Percentiles rank a stretch among this genome's conserved stretches.
These are phyloP conservation scores for Xerus rutilus DNA, from an alignment of 2,797 vertebrate species.

Conservation along the genomic window DNA sequence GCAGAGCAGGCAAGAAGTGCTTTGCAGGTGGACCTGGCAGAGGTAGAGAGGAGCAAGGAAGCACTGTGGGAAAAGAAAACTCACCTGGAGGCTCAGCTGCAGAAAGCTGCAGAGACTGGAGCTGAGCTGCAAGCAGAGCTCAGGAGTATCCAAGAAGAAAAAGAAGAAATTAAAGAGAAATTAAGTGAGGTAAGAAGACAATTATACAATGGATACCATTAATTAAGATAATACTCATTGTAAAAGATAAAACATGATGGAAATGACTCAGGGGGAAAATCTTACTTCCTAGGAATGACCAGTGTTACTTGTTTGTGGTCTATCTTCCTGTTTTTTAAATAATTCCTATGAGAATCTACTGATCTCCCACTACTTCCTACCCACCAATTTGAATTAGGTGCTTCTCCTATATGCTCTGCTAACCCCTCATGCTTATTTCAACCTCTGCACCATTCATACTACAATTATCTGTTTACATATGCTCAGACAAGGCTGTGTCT, in stretches of 20 bases:
- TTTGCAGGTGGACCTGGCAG: conserved; percentile 86
- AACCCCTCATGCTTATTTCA: background rate
- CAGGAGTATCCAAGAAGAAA: conserved; percentile 86
- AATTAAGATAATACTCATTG: background rate
- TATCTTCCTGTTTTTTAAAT: background rate
- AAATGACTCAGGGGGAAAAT: background rate
- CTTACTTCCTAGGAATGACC: conserved; percentile 22
- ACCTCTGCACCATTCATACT: background rate
- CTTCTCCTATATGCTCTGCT: background rate
- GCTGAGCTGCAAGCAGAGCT: conserved; percentile 86
- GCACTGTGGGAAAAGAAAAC: conserved; percentile 86
- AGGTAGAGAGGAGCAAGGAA: conserved; percentile 77
- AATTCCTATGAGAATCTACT: background rate
- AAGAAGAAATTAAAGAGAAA: conserved; percentile 82
- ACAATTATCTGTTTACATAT: background rate
- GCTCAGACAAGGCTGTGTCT: conserved; percentile 7
- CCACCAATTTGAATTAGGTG: background rate
- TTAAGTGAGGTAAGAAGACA: conserved; percentile 83
- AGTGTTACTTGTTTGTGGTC: background rate
- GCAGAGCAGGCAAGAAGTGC: conserved; percentile 85
- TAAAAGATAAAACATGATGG: background rate
- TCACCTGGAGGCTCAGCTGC: conserved; percentile 88
- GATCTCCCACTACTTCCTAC: background rate
- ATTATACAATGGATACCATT: background rate
- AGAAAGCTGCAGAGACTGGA: conserved; percentile 81